Evolutionary conservation across 2,888 invertebrate genomes (phyloP), one percentile per base, ranked within the genome.

Genomic region (Yponomeuta cagnagella): DNA sequence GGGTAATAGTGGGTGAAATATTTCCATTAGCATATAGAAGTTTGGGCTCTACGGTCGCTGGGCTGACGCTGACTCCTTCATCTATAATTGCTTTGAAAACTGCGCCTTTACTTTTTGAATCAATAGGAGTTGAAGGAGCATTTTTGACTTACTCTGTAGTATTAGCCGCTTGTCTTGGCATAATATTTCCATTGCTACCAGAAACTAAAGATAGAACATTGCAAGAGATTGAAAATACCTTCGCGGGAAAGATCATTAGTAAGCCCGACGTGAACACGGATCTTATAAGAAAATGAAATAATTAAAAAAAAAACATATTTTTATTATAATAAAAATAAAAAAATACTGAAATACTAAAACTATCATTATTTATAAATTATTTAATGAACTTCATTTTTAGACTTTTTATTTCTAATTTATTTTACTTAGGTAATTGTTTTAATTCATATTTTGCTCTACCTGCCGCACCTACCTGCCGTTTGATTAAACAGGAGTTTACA

Each of bases 51-150:
- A 64, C 68, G 8, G 10, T 71, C 2, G 8, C 67, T 48, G 33
- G 48, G 15, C 1, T 33, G 15, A 31, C 64, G n/a, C 43, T 68
- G 15, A 52, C 69, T 2, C 67, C 68, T 10, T 78, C 77, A 48
- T 72, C 77, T 12, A 80, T 82, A 48, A 43, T 79, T 0, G 71
- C 77, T 0, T 73, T 79, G 1, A 82, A 83, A 67, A 78, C 80
- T 23, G 77, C 77, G 15, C 75, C 77, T 1, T 73, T 73, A 48
- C 70, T 81, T 0, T 73, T 80, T 3, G 74, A 70, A 1, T 72
- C 48, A 0, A 72, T 81, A 5, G 81, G 79, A 2, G 70, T 82
- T 0, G 72, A 79, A 65, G 82, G 74, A 2, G 71, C 74, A 3
- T 74, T 73, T 63, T 71, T 64, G 12, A 52, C 65, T 15, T 69